Base-by-base conservation (phyloP, 2,888 invertebrate species). In the Plusia festucae region DNA sequence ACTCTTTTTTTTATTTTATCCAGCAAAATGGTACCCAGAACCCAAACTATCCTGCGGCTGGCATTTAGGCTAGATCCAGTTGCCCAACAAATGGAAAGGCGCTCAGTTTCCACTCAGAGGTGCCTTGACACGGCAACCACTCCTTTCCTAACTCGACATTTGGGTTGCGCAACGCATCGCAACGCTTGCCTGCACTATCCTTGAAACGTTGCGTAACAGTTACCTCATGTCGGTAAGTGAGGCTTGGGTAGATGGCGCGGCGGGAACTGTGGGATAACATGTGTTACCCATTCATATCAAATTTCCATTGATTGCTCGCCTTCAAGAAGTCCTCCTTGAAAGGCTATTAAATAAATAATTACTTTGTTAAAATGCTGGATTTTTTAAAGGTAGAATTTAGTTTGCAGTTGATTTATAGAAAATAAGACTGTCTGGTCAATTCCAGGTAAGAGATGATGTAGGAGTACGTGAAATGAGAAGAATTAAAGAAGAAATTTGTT, bases 81-180 rank as follows among this genome's bases (percentile, higher is more conserved):
- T 91, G 88, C 88, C 84, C 85, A 92, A 92, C 83, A 76, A 82
- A 86, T 87, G 82, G 86, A 92, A 92, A 92, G 91, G 92, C 89
- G 74, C 62, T 86, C 83, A 78, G 77, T 77, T 79, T 82, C 81
- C 81, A 78, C 80, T 68, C 83, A 60, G 46, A 68, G 65, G 52
- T 64, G 78, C 80, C 92, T 92, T 92, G 93, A 92, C 92, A 90
- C 86, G 85, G 65, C 73, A 52, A 65, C 83, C 86, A 86, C 87
- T 90, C 92, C 93, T 92, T 92, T 90, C 90, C 92, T 92, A 92
- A 91, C 83, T 85, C 91, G 91, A 91, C 92, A 92, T 92, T 92
- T 87, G 84, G 66, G 74, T 87, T 84, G 80, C 85, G 87, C 87
- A 87, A 88, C 53, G 57, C 40, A 66, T 63, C 76, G 71, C 78